A percentile compares a stretch with the other conserved stretches of the same genome.
Conservation (phyloP, 1,140 invertebrate genomes). For the Nylanderia fulva region DNA sequence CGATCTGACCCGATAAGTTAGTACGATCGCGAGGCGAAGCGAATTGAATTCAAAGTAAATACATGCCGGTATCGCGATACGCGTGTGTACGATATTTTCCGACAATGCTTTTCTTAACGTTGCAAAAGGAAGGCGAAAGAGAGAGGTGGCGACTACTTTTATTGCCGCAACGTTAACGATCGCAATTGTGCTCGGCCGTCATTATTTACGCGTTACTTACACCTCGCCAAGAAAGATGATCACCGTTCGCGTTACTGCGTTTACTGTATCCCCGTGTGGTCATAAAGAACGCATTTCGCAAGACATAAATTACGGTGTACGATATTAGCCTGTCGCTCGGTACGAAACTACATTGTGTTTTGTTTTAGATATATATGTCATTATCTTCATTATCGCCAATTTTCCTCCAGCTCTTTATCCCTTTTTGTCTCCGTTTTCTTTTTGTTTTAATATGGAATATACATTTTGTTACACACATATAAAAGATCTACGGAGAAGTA, state of each 20-base stretch:
- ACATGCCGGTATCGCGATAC: neutral
- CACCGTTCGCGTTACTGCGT: conserved; percentile 28
- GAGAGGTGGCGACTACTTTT: neutral
- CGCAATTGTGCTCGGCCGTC: conserved; percentile 42
- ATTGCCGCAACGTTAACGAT: conserved; percentile 45
- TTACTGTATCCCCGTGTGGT: conserved; percentile 25
- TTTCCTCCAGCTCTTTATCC: neutral
- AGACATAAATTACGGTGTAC: conserved; percentile 39
- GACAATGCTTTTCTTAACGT: neutral
- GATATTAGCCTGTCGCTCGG: conserved; percentile 38
- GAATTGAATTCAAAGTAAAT: conserved; percentile 37
- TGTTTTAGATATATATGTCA: conserved; percentile 25
- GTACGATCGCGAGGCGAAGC: neutral
- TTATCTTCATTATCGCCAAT: conserved; percentile 41
- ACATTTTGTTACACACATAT: neutral
- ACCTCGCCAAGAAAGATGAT: conserved; percentile 40
- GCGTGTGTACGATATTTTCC: conserved; percentile 9
- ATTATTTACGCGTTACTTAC: conserved; percentile 53
- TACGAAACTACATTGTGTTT: neutral
- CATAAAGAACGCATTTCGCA: conserved; percentile 49
- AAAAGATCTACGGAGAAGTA: no score
- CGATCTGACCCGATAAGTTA: conserved; percentile 45
- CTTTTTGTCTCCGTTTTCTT: neutral
- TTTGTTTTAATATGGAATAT: neutral
- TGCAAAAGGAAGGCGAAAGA: neutral